These are phyloP conservation scores for Lophochroa leadbeateri DNA, from an alignment of 2,113 vertebrate genomes.

Conservation along the genomic window DNA sequence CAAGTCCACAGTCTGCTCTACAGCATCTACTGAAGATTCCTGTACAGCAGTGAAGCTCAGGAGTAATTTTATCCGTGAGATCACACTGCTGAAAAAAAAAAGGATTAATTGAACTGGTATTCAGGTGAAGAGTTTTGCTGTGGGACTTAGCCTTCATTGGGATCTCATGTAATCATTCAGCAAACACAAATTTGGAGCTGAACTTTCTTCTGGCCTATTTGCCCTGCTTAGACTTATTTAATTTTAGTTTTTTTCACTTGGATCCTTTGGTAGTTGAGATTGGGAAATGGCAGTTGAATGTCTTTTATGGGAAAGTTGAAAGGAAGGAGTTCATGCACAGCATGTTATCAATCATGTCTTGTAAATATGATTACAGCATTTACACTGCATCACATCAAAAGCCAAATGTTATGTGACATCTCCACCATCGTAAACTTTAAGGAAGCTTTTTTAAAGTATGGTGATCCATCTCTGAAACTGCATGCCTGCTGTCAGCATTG, in stretches of 20 bases:
- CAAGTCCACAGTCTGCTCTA: background rate
- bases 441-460: background rate
- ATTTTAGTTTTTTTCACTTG: background rate
- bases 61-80: background rate
- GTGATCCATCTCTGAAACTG: background rate
- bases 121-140: background rate
- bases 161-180: background rate
- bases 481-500: background rate
- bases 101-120: background rate
- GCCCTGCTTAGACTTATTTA: background rate
- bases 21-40: background rate
- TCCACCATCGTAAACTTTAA: background rate
- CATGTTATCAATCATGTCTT: conserved; percentile 26
- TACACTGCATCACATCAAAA: conserved; percentile 43
- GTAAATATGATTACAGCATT: conserved; percentile 37
- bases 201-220: background rate
- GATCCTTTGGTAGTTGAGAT: background rate
- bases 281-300: background rate
- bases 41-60: background rate
- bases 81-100: background rate
- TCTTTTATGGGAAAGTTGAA: conserved; percentile 12
- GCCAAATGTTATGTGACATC: background rate
- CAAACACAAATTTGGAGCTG: background rate
- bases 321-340: background rate
- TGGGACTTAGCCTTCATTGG: background rate